Conservation (phyloP, 2,797 vertebrate species). For the Euthynnus affinis region DNA sequence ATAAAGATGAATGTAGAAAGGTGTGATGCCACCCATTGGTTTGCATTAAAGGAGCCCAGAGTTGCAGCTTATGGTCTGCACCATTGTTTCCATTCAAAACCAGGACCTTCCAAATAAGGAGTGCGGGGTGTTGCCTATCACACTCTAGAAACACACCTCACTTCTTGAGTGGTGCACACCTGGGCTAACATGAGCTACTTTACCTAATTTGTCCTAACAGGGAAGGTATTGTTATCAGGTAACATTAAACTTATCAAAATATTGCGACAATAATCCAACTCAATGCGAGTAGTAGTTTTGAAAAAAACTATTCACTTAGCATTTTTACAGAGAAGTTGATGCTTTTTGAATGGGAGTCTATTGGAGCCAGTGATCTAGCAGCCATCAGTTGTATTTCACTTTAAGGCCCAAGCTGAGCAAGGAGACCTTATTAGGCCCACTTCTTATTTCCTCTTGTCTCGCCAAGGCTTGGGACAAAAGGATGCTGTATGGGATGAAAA, state of each 20-base stretch:
- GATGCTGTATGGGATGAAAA: slow-evolving; percentile 31
- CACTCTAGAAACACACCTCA: background rate
- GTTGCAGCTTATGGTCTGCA: background rate
- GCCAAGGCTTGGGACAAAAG: slow-evolving; percentile 49
- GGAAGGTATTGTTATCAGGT: background rate
- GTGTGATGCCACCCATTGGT: too few relatives aligned
- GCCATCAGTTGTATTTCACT: too few relatives aligned
- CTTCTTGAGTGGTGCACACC: too few relatives aligned
- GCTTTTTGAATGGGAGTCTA: background rate
- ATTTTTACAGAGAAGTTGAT: background rate
- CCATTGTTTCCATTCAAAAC: too few relatives aligned
- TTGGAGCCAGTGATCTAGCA: background rate
- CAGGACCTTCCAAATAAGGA: too few relatives aligned
- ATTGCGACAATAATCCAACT: too few relatives aligned
- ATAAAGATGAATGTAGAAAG: background rate
- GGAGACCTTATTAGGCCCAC: slow-evolving; percentile 81
- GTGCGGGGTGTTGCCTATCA: too few relatives aligned
- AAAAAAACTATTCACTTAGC: too few relatives aligned
- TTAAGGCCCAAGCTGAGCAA: slow-evolving; percentile 27
- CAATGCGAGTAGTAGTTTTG: too few relatives aligned
- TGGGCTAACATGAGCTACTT: background rate
- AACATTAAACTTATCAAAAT: too few relatives aligned
- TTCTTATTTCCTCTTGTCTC: slow-evolving; percentile 74
- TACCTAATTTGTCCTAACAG: background rate
- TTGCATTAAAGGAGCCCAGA: background rate